Evolutionary conservation across 1,140 invertebrate species (phyloP).

Genomic region (Diachasmimorpha longicaudata): DNA sequence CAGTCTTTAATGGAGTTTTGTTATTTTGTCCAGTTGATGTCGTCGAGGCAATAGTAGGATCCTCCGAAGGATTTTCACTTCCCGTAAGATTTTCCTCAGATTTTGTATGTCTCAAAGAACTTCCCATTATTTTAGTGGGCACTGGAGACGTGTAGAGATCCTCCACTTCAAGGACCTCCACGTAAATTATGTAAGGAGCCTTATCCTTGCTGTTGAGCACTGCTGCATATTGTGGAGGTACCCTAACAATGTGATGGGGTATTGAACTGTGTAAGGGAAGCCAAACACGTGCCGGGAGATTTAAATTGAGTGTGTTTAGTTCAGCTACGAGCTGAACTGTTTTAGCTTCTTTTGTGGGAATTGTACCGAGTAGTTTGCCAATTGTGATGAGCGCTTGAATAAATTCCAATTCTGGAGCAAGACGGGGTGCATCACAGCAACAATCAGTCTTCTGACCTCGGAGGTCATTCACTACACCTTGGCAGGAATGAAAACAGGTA

Average conservation of each 20-base stretch:
- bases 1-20: conserved; percentile 50
- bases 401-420: conserved; percentile 87
- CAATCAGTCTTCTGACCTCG: conserved; percentile 76
- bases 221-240: conserved; percentile 93
- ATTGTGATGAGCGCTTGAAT: conserved; percentile 86
- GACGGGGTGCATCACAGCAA: conserved; percentile 78
- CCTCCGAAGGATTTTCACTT: conserved; percentile 39
- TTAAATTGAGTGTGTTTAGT: conserved; percentile 91
- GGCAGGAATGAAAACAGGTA: conserved; percentile 80
- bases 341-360: conserved; percentile 94
- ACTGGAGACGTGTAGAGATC: conserved; percentile 83
- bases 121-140: conserved; percentile 79
- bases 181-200: conserved; percentile 97
- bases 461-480: conserved; percentile 78
- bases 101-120: conserved; percentile 84
- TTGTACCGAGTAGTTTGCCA: conserved; percentile 86
- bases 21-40: conserved; percentile 39
- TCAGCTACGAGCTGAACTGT: conserved; percentile 90
- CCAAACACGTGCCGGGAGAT: conserved; percentile 97
- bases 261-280: conserved; percentile 79
- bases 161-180: conserved; percentile 93
- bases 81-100: conserved; percentile 89
- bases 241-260: conserved; percentile 86
- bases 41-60: conserved; percentile 49
- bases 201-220: conserved; percentile 99